Evolutionary conservation across 1,140 invertebrate species (phyloP).

Genomic region (Trichoplusia ni): DNA sequence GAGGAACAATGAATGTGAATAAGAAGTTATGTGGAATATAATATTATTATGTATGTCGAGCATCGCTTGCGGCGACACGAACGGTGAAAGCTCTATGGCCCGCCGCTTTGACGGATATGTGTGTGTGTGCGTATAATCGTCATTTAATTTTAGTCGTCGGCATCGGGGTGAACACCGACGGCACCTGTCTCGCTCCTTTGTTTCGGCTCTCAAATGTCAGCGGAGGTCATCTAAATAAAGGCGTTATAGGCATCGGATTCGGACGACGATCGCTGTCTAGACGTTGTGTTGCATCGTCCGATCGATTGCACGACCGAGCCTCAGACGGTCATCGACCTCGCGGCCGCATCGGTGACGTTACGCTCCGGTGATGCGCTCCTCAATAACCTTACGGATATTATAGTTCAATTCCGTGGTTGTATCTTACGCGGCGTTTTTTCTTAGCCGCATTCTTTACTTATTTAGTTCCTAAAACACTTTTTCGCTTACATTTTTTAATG

Average conservation of each 20-base stretch:
- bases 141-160: constrained; percentile 70
- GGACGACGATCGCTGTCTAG: constrained; percentile 76
- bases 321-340: constrained; percentile 79
- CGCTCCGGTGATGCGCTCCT: constrained; percentile 76
- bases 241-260: constrained; percentile 69
- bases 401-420: constrained; percentile 32
- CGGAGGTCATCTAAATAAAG: constrained; percentile 80
- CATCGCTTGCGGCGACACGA: constrained; percentile 46
- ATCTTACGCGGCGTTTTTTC: constrained; percentile 10
- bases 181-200: constrained; percentile 79
- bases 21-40: constrained; percentile 41
- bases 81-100: constrained; percentile 58
- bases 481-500: background rate
- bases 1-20: constrained; percentile 53
- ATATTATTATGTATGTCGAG: constrained; percentile 58
- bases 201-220: constrained; percentile 78
- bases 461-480: background rate
- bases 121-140: constrained; percentile 59
- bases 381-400: constrained; percentile 62
- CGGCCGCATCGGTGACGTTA: constrained; percentile 79
- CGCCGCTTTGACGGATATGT: constrained; percentile 37
- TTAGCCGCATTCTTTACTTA: constrained; percentile 16
- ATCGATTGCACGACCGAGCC: constrained; percentile 77
- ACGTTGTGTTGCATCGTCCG: constrained; percentile 78
- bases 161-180: constrained; percentile 59